These are phyloP conservation scores for Carapus acus DNA, from an alignment of 2,797 vertebrate genomes.

Conservation along the genomic window DNA sequence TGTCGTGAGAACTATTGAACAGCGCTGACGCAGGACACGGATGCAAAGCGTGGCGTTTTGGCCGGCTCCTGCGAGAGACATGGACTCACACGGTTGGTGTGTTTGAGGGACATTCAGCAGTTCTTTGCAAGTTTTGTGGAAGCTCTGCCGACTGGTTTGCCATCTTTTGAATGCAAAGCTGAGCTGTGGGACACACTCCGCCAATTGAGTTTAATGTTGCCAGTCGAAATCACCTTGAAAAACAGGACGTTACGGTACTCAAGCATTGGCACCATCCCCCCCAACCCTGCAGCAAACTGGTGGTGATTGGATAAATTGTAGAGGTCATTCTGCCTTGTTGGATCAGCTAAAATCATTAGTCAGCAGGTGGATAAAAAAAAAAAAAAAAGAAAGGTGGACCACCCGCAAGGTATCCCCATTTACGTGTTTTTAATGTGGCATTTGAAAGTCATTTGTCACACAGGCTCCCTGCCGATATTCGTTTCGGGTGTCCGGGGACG, in stretches of 20 bases:
- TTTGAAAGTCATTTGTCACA: slow-evolving; percentile 63
- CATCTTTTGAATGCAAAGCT: slow-evolving; percentile 6
- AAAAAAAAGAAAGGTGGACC: slow-evolving; percentile 50
- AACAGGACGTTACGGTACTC: slow-evolving; percentile 1
- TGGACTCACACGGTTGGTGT: slow-evolving; percentile 31
- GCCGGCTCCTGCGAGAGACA: slow-evolving; percentile 12
- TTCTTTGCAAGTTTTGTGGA: slow-evolving; percentile 40
- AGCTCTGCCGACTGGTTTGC: slow-evolving; percentile 13
- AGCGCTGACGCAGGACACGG: slow-evolving; percentile 55
- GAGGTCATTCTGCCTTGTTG: slow-evolving; percentile 34
- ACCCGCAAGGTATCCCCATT: slow-evolving; percentile 55
- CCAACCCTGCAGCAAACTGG: slow-evolving; percentile 15
- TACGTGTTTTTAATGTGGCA: slow-evolving; percentile 70
- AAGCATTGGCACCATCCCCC: slow-evolving; percentile 1
- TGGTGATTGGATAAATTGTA: slow-evolving; percentile 40
- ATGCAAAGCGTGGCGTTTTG: slow-evolving; percentile 32
- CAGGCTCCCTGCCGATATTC: slow-evolving; percentile 42
- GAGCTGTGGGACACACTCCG: slow-evolving; percentile 24
- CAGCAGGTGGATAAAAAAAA: too few relatives aligned
- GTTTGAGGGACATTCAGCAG: slow-evolving; percentile 34
- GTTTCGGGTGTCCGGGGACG: slow-evolving; percentile 39
- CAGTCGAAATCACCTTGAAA: slow-evolving; percentile 16
- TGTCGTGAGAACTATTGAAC: slow-evolving; percentile 56
- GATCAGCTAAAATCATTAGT: slow-evolving; percentile 50
- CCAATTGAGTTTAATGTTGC: slow-evolving; percentile 35